These are phyloP conservation scores for Microdon myrmicae DNA, from an alignment of 2,888 invertebrate species.

Conservation along the genomic window DNA sequence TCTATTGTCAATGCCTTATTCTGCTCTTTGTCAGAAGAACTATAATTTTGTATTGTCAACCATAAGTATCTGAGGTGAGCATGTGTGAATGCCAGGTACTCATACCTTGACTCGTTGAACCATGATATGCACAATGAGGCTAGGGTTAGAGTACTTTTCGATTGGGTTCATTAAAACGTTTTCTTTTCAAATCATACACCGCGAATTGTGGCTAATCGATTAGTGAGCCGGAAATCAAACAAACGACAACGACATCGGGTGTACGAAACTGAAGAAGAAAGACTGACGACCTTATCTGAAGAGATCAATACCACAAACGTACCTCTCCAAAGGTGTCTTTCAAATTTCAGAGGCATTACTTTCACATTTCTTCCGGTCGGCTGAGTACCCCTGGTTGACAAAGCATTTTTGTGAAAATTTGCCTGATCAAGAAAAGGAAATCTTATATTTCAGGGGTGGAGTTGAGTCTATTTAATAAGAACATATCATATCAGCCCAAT, in stretches of 20 bases:
- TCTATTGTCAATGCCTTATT: conserved; percentile 51
- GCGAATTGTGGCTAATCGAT: conserved; percentile 51
- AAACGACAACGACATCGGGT: neutral
- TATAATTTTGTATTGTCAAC: conserved; percentile 52
- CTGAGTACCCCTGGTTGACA: too few species aligned
- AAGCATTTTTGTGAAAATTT: too few species aligned
- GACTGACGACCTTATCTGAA: too few species aligned
- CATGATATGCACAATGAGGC: conserved; percentile 3
- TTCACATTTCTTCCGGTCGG: conserved; percentile 28
- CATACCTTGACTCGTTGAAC: conserved; percentile 14
- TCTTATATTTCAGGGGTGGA: too few species aligned
- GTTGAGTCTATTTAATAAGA: too few species aligned
- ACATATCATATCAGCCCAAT: too few species aligned
- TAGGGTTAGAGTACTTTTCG: conserved; percentile 20
- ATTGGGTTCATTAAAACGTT: conserved; percentile 37
- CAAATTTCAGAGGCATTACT: neutral
- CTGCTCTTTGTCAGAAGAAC: conserved; percentile 33
- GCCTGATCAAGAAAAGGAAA: too few species aligned
- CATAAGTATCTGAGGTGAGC: conserved; percentile 46
- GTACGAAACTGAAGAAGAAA: too few species aligned
- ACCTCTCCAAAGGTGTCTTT: neutral
- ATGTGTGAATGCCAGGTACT: conserved; percentile 1
- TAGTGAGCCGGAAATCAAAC: conserved; percentile 44
- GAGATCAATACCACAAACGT: too few species aligned
- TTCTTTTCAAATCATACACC: conserved; percentile 9